Evolutionary conservation across 2,113 vertebrate species (phyloP).

Genomic region (Desmodus rotundus): DNA sequence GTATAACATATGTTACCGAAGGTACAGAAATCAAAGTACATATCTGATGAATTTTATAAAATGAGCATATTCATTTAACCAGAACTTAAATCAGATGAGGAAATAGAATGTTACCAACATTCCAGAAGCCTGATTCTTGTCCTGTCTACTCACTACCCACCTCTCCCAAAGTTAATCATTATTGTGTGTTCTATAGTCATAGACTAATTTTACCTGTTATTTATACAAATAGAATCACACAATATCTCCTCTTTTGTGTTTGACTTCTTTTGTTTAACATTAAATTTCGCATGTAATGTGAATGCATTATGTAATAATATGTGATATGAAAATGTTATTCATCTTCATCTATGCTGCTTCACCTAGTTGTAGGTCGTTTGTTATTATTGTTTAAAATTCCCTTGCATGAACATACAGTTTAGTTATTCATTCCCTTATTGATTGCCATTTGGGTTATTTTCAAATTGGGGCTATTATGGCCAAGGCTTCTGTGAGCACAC

Average conservation of each 20-base stretch:
- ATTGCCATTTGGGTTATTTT: neutral
- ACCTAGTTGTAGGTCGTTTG: neutral
- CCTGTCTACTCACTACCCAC: neutral
- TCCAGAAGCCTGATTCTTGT: neutral
- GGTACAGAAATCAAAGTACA: neutral
- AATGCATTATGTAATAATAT: neutral
- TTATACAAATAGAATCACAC: neutral
- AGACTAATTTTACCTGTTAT: neutral
- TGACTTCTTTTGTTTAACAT: neutral
- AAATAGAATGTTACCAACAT: neutral
- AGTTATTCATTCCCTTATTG: neutral
- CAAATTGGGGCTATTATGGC: neutral
- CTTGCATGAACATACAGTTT: neutral
- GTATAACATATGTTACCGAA: neutral
- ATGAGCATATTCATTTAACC: neutral
- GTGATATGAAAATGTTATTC: neutral
- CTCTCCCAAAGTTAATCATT: neutral
- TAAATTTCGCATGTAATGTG: neutral
- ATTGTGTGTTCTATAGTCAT: neutral
- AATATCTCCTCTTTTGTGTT: neutral
- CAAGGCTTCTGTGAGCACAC: neutral
- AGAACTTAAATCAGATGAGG: neutral
- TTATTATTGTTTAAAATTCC: neutral
- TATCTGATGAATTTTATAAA: neutral
- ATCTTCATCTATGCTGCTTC: neutral